Conservation (phyloP, 2,888 invertebrate genomes). For the Amiota minor region DNA sequence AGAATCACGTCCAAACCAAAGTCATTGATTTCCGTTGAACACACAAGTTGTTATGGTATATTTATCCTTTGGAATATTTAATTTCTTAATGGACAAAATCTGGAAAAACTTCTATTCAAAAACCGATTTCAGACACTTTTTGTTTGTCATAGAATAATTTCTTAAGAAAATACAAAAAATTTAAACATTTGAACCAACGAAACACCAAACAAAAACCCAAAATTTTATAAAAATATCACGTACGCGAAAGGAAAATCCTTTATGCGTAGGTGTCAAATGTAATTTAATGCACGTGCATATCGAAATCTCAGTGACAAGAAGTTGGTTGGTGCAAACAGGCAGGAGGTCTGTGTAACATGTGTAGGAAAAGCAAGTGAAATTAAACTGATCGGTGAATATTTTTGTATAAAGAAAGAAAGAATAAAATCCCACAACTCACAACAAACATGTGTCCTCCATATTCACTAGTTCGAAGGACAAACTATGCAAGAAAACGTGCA, state of each 20-base stretch:
- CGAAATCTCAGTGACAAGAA: background rate
- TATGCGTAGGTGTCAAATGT: constrained; percentile 18
- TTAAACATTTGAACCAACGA: background rate
- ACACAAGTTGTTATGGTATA: constrained; percentile 6
- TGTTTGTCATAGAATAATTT: constrained; percentile 12
- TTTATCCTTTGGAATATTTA: constrained; percentile 20
- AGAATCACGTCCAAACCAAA: background rate
- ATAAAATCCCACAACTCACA: constrained; percentile 8
- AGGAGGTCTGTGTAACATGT: constrained; percentile 20
- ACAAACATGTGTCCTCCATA: background rate
- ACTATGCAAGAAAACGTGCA: background rate
- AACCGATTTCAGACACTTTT: background rate
- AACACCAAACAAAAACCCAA: background rate
- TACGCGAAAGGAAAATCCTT: constrained; percentile 22
- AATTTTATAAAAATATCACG: constrained; percentile 32
- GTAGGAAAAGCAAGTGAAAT: background rate
- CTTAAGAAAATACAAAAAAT: too few relatives aligned
- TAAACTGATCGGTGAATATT: background rate
- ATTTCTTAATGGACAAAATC: background rate
- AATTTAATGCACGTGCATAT: background rate
- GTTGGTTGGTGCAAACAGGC: too few relatives aligned
- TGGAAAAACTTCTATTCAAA: background rate
- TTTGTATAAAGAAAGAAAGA: too few relatives aligned
- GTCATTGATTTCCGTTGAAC: constrained; percentile 22
- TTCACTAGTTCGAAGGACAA: background rate